These are phyloP conservation scores for Vultur gryphus DNA, from an alignment of 2,797 vertebrate genomes.

Conservation along the genomic window DNA sequence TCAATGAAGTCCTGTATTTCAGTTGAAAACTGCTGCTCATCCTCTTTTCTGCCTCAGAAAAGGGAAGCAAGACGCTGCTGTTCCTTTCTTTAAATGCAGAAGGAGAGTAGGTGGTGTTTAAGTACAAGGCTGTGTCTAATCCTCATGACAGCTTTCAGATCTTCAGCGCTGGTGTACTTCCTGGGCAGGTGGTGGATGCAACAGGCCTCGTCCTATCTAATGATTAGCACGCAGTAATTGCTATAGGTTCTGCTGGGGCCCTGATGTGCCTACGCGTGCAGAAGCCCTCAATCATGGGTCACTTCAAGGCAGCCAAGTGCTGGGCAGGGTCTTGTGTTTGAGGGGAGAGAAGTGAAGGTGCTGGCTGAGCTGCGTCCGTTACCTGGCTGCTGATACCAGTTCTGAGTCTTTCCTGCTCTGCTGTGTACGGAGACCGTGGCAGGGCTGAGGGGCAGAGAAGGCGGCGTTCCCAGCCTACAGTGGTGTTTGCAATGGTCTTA, in stretches of 20 bases:
- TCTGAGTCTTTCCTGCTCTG: background rate
- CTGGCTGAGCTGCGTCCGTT: background rate
- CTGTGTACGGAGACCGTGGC: fast-evolving
- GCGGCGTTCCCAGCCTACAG: fast-evolving
- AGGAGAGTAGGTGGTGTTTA: background rate
- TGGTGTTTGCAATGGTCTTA: background rate
- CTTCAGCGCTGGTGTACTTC: background rate
- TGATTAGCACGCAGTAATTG: background rate
- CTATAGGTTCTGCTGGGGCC: background rate
- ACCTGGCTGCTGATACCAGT: fast-evolving
- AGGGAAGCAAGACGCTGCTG: background rate
- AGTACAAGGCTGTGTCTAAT: background rate
- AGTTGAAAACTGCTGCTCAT: conserved; percentile 5
- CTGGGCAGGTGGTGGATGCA: background rate
- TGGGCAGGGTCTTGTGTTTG: background rate
- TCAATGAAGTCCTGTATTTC: conserved; percentile 15
- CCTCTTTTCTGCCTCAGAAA: conserved; percentile 23
- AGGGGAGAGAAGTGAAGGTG: background rate
- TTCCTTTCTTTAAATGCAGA: background rate
- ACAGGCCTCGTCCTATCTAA: background rate
- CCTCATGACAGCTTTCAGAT: background rate
- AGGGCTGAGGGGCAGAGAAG: background rate
- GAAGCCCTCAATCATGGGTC: fast-evolving
- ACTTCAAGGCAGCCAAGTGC: fast-evolving
- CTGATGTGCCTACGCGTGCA: fast-evolving